These are phyloP conservation scores for Ctenomys sociabilis DNA, from an alignment of 2,113 vertebrate species.

Conservation along the genomic window DNA sequence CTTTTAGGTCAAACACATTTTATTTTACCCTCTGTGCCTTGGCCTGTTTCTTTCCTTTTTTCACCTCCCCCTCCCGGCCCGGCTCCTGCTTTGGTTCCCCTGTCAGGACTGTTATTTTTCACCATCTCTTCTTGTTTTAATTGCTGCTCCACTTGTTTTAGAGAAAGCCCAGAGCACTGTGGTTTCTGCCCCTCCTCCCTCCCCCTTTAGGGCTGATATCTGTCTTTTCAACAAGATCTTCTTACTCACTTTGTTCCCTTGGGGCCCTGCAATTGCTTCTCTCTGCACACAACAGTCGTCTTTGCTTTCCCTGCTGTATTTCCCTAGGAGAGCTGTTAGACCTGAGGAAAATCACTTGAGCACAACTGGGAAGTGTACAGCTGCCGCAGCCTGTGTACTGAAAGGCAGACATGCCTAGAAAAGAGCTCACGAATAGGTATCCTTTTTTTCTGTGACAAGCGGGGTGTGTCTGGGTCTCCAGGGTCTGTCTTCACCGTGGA, in stretches of 20 bases:
- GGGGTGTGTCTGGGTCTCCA: neutral
- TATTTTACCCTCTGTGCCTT: neutral
- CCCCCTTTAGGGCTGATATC: neutral
- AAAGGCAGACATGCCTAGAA: neutral
- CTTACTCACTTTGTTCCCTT: neutral
- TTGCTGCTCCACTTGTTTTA: neutral
- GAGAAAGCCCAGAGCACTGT: neutral
- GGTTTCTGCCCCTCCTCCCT: neutral
- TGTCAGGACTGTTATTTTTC: neutral
- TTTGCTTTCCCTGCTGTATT: neutral
- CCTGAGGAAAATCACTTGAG: neutral
- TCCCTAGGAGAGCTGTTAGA: neutral
- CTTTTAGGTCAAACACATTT: neutral
- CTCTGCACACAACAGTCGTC: neutral
- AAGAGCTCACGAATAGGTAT: neutral
- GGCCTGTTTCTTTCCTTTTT: neutral
- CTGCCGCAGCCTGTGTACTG: rapidly evolving
- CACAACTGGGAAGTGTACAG: neutral
- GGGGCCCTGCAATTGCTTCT: neutral
- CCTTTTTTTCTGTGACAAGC: neutral
- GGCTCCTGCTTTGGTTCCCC: neutral
- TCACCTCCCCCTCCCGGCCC: too few relatives aligned
- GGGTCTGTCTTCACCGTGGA: neutral
- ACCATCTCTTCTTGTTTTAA: slow-evolving; percentile 4
- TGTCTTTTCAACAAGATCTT: slow-evolving; percentile 19